Percentiles rank a stretch among this genome's conserved stretches.
Conservation (phyloP, 2,888 invertebrate genomes). For the Microctonus hyperodae region DNA sequence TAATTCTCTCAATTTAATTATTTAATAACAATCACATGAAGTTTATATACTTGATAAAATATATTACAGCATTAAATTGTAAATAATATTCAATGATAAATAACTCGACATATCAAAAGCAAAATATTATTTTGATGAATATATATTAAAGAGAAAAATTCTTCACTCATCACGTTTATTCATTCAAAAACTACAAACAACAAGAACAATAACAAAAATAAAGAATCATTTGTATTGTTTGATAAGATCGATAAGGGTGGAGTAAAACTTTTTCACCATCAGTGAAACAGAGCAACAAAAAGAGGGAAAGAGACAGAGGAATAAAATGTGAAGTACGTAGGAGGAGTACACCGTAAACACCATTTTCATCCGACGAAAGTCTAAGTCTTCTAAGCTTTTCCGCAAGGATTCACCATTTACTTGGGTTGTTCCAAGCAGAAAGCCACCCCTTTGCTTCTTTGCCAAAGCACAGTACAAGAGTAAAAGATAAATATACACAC, state of each 20-base stretch:
- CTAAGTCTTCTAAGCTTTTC: slow-evolving; percentile 58
- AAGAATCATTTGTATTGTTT: not conserved
- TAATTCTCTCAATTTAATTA: not conserved
- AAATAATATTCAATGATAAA: not conserved
- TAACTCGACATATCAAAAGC: not conserved
- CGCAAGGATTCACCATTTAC: slow-evolving; percentile 55
- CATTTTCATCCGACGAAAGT: slow-evolving; percentile 53
- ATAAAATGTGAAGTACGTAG: slow-evolving; percentile 31
- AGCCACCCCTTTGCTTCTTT: slow-evolving; percentile 39
- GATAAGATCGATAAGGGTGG: slow-evolving; percentile 10
- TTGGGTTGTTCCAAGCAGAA: slow-evolving; percentile 35
- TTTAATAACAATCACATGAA: not conserved
- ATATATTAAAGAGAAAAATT: too few relatives aligned
- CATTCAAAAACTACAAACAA: not conserved
- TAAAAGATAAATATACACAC: slow-evolving; percentile 11
- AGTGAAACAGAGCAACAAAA: not conserved
- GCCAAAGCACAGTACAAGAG: slow-evolving; percentile 30
- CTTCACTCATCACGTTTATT: not conserved
- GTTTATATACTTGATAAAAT: not conserved
- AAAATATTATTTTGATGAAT: not conserved
- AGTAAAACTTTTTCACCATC: not conserved
- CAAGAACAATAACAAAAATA: not conserved
- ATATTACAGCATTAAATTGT: not conserved
- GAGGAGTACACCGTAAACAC: slow-evolving; percentile 49
- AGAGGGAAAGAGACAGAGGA: slow-evolving; percentile 24